Evolutionary conservation across 2,113 vertebrate genomes (phyloP).

Genomic region (Candoia aspera): DNA sequence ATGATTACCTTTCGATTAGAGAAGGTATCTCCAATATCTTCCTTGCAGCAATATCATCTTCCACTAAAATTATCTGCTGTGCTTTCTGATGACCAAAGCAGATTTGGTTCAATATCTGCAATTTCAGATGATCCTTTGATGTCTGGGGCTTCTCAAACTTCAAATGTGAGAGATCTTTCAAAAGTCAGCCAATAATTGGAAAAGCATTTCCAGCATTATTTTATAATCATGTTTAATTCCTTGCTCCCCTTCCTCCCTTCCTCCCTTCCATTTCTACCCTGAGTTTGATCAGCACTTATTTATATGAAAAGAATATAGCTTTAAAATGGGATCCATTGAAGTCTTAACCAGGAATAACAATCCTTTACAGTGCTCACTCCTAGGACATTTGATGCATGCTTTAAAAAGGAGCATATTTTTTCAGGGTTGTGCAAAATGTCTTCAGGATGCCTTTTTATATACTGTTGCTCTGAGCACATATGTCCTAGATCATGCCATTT

Average conservation of each 20-base stretch:
- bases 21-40: conserved; percentile 40
- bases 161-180: conserved; percentile 21
- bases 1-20: conserved; percentile 50
- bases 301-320: neutral
- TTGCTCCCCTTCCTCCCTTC: no score
- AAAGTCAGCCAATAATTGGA: neutral
- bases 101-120: conserved; percentile 18
- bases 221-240: neutral
- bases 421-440: neutral
- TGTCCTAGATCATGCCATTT: neutral
- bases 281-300: neutral
- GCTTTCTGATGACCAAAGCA: conserved; percentile 43
- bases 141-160: conserved; percentile 17
- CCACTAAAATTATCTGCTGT: conserved; percentile 49
- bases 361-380: neutral
- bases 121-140: conserved; percentile 39
- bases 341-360: neutral
- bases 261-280: no score
- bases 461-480: neutral
- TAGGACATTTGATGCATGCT: neutral
- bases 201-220: neutral
- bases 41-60: conserved; percentile 52
- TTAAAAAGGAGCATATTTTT: neutral
- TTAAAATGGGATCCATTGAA: no score
- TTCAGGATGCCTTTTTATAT: neutral